phyloP scores from a whole-genome alignment of 30 jellyfish, hydroid and myxozoan genomes.

The Rhopilema esculentum region DNA sequence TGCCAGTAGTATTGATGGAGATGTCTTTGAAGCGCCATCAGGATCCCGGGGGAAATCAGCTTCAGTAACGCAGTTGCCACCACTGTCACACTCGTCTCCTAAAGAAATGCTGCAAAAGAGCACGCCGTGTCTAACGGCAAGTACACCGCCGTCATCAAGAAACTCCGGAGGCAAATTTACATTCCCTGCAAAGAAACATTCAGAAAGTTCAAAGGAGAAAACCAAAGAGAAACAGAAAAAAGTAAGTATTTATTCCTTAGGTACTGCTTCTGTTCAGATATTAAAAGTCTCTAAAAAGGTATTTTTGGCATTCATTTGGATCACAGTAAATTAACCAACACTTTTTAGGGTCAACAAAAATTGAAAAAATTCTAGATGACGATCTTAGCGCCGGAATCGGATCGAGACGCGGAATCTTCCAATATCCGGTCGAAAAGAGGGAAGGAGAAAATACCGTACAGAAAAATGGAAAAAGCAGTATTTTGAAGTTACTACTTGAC shows the following conservation, averaged over 20 bases:
- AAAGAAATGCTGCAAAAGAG: conserved; percentile 9
- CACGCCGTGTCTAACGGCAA: conserved; percentile 22
- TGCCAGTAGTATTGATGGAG: neutral
- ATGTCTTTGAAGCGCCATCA: neutral
- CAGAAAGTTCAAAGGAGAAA: conserved; percentile 40
- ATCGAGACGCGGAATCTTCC: no score
- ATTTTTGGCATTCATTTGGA: no score
- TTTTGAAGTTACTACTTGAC: no score
- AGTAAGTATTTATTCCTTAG: neutral
- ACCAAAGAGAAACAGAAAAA: conserved; percentile 42
- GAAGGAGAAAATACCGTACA: no score
- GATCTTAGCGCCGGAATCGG: no score
- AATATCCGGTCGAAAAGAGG: no score
- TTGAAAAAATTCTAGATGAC: no score
- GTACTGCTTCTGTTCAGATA: neutral
- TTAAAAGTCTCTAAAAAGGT: neutral
- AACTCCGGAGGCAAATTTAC: conserved; percentile 17
- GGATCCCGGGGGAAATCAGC: conserved; percentile 14
- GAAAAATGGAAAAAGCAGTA: no score
- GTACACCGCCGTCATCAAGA: conserved; percentile 9
- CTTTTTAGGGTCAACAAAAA: no score
- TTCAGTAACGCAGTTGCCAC: neutral
- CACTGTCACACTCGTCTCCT: conserved; percentile 38
- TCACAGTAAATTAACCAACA: no score
- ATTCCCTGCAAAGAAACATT: conserved; percentile 1